Conservation (phyloP, 1,140 invertebrate genomes). For the Potamilus streckersoni region DNA sequence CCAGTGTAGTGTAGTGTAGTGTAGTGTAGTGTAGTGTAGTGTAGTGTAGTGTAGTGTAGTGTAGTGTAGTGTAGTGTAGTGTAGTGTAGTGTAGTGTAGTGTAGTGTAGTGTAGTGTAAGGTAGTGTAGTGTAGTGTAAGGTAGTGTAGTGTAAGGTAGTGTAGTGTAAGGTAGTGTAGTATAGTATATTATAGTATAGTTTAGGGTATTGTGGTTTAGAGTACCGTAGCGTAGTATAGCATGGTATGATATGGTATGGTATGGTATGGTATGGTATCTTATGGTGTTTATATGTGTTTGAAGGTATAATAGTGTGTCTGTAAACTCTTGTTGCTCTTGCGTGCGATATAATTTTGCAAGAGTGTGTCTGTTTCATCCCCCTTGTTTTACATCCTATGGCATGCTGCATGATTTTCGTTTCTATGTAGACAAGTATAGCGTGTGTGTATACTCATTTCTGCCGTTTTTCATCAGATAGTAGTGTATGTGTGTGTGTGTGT, state of each 20-base stretch:
- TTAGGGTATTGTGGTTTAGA: too few relatives aligned
- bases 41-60: slow-evolving; percentile 31
- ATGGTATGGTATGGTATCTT: background rate
- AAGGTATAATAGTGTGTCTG: too few relatives aligned
- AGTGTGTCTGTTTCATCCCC: too few relatives aligned
- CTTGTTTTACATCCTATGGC: too few relatives aligned
- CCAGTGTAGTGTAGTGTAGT: slow-evolving; percentile 35
- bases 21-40: slow-evolving; percentile 41
- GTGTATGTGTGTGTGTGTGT: too few relatives aligned
- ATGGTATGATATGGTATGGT: slow-evolving; percentile 23
- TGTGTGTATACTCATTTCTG: too few relatives aligned
- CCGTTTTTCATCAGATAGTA: too few relatives aligned
- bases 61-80: slow-evolving; percentile 1
- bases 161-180: slow-evolving; percentile 29
- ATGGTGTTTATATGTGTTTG: too few relatives aligned
- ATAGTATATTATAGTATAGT: slow-evolving; percentile 16
- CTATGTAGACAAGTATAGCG: too few relatives aligned
- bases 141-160: slow-evolving; percentile 26
- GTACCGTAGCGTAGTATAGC: background rate
- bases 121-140: slow-evolving; percentile 27
- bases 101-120: slow-evolving; percentile 33
- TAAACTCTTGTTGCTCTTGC: too few relatives aligned
- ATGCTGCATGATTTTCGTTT: too few relatives aligned
- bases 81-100: background rate
- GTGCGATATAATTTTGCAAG: too few relatives aligned